Percentiles rank a stretch among this genome's conserved stretches.
Evolutionary conservation across 2,113 vertebrate species (phyloP).

Genomic region (Gopherus flavomarginatus): DNA sequence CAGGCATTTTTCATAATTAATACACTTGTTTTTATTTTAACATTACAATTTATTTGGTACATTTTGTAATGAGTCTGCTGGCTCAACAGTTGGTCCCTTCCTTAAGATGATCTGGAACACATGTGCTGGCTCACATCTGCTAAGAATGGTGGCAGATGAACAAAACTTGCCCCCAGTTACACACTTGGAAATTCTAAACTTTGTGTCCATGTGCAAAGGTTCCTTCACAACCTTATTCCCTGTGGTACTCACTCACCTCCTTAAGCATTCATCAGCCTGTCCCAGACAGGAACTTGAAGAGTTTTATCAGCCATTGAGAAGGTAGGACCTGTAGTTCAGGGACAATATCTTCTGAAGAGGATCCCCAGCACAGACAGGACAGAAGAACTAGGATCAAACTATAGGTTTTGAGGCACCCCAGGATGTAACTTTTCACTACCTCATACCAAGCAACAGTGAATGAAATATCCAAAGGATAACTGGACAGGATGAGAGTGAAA

Average conservation of each 20-base stretch:
- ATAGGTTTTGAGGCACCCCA: neutral
- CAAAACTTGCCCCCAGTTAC: neutral
- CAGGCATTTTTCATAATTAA: neutral
- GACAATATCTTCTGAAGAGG: neutral
- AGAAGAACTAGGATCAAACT: neutral
- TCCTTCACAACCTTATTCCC: neutral
- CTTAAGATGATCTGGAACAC: neutral
- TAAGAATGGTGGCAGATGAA: neutral
- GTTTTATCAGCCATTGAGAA: neutral
- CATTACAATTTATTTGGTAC: neutral
- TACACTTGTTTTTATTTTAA: neutral
- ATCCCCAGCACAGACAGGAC: neutral
- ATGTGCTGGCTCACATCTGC: neutral
- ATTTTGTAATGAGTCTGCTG: neutral
- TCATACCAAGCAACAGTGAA: neutral
- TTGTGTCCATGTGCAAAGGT: accelerated
- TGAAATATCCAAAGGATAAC: neutral
- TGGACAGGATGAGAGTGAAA: neutral
- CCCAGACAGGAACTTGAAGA: neutral
- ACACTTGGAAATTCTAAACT: neutral
- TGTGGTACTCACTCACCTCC: neutral
- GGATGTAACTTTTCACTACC: no score
- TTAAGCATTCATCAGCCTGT: neutral
- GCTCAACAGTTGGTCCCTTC: neutral
- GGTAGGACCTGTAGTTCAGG: neutral